Evolutionary conservation across 2,113 vertebrate genomes (phyloP).

Genomic region (Alethe castanea): DNA sequence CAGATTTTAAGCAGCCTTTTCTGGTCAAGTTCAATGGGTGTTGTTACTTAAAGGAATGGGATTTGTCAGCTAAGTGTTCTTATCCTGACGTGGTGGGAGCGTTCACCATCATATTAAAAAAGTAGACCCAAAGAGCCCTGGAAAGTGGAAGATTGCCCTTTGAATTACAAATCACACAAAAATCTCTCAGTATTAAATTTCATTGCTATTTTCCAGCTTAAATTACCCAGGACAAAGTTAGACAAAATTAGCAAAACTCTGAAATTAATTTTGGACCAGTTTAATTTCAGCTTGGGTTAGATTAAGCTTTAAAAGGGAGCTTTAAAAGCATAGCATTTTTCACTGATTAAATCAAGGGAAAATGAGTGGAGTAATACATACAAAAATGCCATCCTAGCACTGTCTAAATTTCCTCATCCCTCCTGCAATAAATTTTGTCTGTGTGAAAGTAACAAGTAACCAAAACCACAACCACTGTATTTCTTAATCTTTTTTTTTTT

Average conservation of each 20-base stretch:
- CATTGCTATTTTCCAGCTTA: neutral
- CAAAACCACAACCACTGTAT: neutral
- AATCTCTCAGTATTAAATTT: neutral
- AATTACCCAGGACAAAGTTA: neutral
- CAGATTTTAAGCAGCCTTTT: neutral
- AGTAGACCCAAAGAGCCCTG: neutral
- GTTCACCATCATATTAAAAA: neutral
- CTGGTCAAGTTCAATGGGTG: neutral
- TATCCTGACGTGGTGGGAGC: rapidly evolving
- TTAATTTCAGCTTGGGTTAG: neutral
- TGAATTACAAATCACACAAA: neutral
- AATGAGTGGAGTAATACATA: neutral
- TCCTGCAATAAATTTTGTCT: neutral
- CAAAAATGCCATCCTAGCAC: neutral
- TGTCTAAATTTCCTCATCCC: neutral
- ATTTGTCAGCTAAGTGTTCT: neutral
- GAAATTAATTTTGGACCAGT: neutral
- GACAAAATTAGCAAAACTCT: neutral
- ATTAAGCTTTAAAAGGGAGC: neutral
- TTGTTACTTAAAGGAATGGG: neutral
- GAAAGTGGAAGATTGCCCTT: neutral
- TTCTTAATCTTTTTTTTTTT: neutral
- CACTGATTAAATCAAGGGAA: neutral
- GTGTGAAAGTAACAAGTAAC: neutral
- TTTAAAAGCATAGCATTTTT: neutral